Conservation (phyloP, 2,888 invertebrate genomes). For the Agrypnus murinus region DNA sequence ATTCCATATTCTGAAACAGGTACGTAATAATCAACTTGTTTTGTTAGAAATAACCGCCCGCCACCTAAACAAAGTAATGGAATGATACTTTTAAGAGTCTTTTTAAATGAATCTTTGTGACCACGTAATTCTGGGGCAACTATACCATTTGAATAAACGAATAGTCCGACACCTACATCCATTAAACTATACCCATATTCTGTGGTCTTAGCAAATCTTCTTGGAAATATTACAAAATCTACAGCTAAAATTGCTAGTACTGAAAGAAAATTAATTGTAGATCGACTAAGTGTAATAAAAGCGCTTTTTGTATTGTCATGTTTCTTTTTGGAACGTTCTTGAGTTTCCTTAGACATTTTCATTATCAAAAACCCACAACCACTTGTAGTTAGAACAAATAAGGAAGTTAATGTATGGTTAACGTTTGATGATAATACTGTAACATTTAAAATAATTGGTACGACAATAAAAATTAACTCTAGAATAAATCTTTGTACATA, state of each 20-base stretch:
- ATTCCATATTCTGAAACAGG: slow-evolving; percentile 95
- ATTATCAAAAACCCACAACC: slow-evolving; percentile 38
- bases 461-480: slow-evolving; percentile 75
- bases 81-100: slow-evolving; percentile 68
- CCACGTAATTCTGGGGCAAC: slow-evolving; percentile 76
- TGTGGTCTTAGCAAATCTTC: slow-evolving; percentile 91
- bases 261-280: slow-evolving; percentile 83
- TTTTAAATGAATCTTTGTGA: slow-evolving; percentile 62
- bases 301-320: slow-evolving; percentile 12
- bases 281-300: slow-evolving; percentile 81
- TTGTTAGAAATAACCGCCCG: slow-evolving; percentile 76
- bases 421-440: slow-evolving; percentile 73
- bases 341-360: slow-evolving; percentile 4
- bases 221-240: slow-evolving; percentile 92
- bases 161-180: slow-evolving; percentile 96
- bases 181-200: slow-evolving; percentile 90
- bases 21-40: slow-evolving; percentile 86
- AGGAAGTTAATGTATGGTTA: slow-evolving; percentile 53
- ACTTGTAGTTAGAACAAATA: slow-evolving; percentile 52
- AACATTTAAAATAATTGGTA: slow-evolving; percentile 75
- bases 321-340: background rate
- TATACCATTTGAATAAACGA: slow-evolving; percentile 86
- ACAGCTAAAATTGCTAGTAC: slow-evolving; percentile 92
- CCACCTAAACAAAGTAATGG: slow-evolving; percentile 78
- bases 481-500: slow-evolving; percentile 65